Percentiles rank a stretch among this genome's conserved stretches.
phyloP scores from a whole-genome alignment of 2,113 vertebrate genomes.

The Xiphias gladius region DNA sequence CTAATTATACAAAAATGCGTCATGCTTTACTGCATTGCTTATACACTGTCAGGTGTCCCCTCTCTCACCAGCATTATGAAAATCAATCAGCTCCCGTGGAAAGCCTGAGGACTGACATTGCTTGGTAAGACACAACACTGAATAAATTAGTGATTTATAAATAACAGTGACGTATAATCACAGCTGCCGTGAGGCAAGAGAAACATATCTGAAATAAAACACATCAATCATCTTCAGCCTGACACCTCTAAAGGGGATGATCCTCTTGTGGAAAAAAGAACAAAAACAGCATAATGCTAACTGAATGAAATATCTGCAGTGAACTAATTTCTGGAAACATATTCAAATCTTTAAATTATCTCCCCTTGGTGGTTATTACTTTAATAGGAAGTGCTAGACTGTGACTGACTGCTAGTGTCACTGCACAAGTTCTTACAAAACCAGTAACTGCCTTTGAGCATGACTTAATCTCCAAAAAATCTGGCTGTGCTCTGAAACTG shows the following conservation, averaged over 20 bases:
- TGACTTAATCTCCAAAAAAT: slow-evolving; percentile 38
- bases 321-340: slow-evolving; percentile 34
- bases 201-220: slow-evolving; percentile 31
- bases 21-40: slow-evolving; percentile 39
- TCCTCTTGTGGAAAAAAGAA: slow-evolving; percentile 6
- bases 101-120: slow-evolving; percentile 33
- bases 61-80: too few species aligned
- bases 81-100: slow-evolving; percentile 26
- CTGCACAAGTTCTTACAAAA: slow-evolving; percentile 15
- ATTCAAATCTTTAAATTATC: slow-evolving; percentile 32
- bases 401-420: slow-evolving; percentile 44
- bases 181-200: slow-evolving; percentile 31
- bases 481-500: slow-evolving; percentile 51
- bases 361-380: slow-evolving; percentile 36
- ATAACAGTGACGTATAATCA: slow-evolving; percentile 17
- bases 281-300: not conserved
- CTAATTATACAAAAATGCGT: slow-evolving; percentile 69
- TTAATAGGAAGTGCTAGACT: slow-evolving; percentile 21
- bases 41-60: slow-evolving; percentile 22
- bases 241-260: slow-evolving; percentile 11
- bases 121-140: slow-evolving; percentile 17
- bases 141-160: slow-evolving; percentile 47
- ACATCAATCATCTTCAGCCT: slow-evolving; percentile 24
- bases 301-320: slow-evolving; percentile 23
- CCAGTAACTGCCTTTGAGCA: slow-evolving; percentile 27